Base-by-base conservation (phyloP, 2,113 vertebrate genomes). In the Noctilio leporinus region DNA sequence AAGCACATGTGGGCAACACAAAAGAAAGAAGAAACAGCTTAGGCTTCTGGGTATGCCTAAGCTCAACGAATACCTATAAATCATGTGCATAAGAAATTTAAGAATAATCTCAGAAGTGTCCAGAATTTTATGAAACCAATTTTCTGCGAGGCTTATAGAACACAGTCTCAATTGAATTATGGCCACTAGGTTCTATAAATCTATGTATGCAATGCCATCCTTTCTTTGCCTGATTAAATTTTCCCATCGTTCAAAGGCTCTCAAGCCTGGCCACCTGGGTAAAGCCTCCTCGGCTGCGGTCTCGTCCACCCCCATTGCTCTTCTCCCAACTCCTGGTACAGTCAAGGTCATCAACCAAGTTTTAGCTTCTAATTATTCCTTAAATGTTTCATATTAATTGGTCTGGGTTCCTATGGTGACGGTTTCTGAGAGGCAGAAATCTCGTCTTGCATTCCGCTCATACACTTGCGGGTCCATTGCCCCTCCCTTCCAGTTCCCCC, bases 71-170 rank as follows among this genome's bases (percentile, higher is more conserved):
- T 83, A 55, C n/a, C 69, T 82, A 89, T 92, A 95, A 86, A 91
- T 84, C 64, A 89, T 20, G 76, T 2, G 93, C n/a, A 67, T 80
- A 57, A 72, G 17, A 86, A 95, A 82, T 49, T 87, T 93, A 49
- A 96, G n/a, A 90, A 73, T 80, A 92, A 93, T 88, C 65, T 95
- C 55, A 89, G 47, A 84, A 64, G 16, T 88, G 80, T 88, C 84
- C 82, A 92, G 57, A 95, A 93, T 95, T 89, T 95, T 90, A 96
- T 88, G 76, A 92, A 96, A 92, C 19, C 70, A 93, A 43, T 93
- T 91, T 94, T 95, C 65, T 94, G 16, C 3, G 15, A 95, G 53
- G 40, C 28, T 92, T 90, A 92, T 47, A 80, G 75, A 93, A 87
- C 92, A 92, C 33, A 85, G 72, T 82, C 62, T 92, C 92, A 49